Percentiles rank a stretch among this genome's conserved stretches.
Conservation (phyloP, 2,888 invertebrate genomes). For the Xylota sylvarum region DNA sequence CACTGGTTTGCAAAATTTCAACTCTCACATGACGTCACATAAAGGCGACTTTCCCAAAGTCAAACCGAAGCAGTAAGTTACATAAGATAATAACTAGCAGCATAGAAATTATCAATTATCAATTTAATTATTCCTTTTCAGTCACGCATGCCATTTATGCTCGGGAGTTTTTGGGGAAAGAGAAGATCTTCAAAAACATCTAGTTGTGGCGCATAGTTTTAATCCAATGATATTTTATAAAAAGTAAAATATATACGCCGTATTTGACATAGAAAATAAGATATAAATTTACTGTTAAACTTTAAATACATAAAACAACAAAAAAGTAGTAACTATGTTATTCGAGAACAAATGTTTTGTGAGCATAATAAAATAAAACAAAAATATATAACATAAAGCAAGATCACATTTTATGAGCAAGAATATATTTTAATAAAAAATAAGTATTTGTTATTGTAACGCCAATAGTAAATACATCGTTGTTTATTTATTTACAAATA, state of each 20-base stretch:
- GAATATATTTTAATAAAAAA: conserved; percentile 69
- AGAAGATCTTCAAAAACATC: conserved; percentile 72
- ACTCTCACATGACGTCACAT: conserved; percentile 71
- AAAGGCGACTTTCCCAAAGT: conserved; percentile 67
- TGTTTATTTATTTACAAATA: neutral
- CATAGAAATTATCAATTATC: neutral
- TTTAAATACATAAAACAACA: conserved; percentile 36
- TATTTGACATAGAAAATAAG: conserved; percentile 62
- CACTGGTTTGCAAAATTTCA: conserved; percentile 67
- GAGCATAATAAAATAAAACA: conserved; percentile 25
- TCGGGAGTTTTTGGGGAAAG: conserved; percentile 66
- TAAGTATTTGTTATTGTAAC: conserved; percentile 71
- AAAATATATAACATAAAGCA: conserved; percentile 13
- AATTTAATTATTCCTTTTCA: neutral
- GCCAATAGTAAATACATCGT: conserved; percentile 31
- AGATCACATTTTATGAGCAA: conserved; percentile 51
- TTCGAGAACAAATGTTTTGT: conserved; percentile 35
- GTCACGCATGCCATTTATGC: conserved; percentile 71
- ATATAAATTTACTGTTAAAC: conserved; percentile 58
- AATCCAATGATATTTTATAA: conserved; percentile 75
- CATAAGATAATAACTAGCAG: neutral
- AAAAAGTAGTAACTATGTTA: conserved; percentile 46
- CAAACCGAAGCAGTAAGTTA: conserved; percentile 67
- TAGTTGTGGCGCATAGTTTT: conserved; percentile 75
- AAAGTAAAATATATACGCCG: conserved; percentile 50